Evolutionary conservation across 2,797 vertebrate species (phyloP), one percentile per base, ranked within the genome.

Genomic region (Sebastes miniatus): DNA sequence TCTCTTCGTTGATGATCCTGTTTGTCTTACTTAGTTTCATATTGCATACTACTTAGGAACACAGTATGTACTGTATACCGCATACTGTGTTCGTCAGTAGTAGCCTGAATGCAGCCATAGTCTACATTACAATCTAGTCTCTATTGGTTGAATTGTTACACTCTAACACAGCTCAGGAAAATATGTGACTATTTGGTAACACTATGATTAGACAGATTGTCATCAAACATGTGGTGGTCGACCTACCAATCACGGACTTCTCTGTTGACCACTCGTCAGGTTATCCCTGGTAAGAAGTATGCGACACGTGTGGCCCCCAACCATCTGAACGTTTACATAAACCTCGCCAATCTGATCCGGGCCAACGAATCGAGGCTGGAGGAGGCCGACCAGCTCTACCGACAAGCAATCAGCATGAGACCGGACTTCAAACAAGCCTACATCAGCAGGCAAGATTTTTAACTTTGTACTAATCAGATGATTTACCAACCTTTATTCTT

Each of bases 371-470:
- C 99, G 0, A 96, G 99, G 0, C 94, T 99, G 11, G 98, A 99
- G 87, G 99, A 99, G 94, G 99, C 99, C 0, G 99, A 99, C 92
- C 98, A 99, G 77, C 96, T 99, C 3, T 99, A 99, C 90, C 95
- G 98, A 76, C 99, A 99, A 81, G 99, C 99, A 8, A 99, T 99
- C 94, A 99, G 98, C 93, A 99, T 99, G 99, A 97, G 99, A 52
- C 98, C 99, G 0, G 99, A 99, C 95, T 99, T 99, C 94, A 99
- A 99, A 83, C 98, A 99, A 73, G 98, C 98, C 73, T 99, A 99
- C 89, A 99, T 99, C 82, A 99, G 98, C 97, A 98, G 98, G 98
- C 96, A 96, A 88, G 87, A 77, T 4, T 12, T 11, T 9, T 1
- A 2, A 25, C 16, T 66, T n/a, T 32, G 4, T 8, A 8, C 9